Evolutionary conservation across 2,888 invertebrate species (phyloP).

Genomic region (Neoascia interrupta): DNA sequence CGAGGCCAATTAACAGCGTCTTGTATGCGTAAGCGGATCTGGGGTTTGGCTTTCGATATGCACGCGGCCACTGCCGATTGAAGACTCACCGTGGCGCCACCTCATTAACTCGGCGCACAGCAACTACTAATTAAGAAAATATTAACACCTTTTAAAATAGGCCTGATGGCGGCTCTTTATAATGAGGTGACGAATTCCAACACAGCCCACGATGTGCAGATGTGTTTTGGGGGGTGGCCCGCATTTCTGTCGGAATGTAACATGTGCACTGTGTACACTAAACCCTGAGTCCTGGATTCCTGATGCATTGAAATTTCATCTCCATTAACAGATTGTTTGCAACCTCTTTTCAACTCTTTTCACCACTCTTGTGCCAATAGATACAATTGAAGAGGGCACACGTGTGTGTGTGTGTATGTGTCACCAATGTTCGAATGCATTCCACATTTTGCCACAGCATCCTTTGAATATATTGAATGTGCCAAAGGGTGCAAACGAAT

Average conservation of each 20-base stretch:
- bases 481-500: conserved; percentile 31
- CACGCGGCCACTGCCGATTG: conserved; percentile 36
- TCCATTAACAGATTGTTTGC: conserved; percentile 56
- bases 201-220: neutral
- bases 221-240: conserved; percentile 9
- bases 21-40: conserved; percentile 45
- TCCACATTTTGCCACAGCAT: conserved; percentile 50
- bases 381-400: neutral
- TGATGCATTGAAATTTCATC: conserved; percentile 36
- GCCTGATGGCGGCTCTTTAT: too few relatives aligned
- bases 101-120: too few relatives aligned
- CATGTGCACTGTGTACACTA: conserved; percentile 13
- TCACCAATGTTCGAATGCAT: conserved; percentile 28
- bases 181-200: conserved; percentile 29
- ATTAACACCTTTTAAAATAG: too few relatives aligned
- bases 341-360: conserved; percentile 20
- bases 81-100: conserved; percentile 54
- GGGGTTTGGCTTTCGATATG: conserved; percentile 26
- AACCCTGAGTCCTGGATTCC: neutral
- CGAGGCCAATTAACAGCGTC: conserved; percentile 53
- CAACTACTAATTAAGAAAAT: too few relatives aligned
- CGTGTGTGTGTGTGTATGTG: conserved; percentile 5
- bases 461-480: too few relatives aligned
- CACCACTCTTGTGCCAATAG: neutral
- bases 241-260: conserved; percentile 32